Conservation (phyloP, 2,113 vertebrate species). For the Brachionichthys hirsutus region DNA sequence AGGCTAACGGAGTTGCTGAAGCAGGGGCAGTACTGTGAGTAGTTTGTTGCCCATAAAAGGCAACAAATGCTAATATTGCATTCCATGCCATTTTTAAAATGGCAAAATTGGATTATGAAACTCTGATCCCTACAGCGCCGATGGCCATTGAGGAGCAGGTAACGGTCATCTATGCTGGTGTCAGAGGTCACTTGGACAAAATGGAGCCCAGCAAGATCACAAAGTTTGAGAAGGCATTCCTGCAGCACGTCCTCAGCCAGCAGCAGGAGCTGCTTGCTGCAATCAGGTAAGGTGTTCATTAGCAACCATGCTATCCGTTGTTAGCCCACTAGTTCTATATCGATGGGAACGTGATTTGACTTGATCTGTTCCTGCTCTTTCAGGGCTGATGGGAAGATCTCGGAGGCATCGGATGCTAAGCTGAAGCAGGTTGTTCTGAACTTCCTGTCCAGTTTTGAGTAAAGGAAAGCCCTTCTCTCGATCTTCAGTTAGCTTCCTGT, state of each 20-base stretch:
- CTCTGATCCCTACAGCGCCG: constrained; percentile 76
- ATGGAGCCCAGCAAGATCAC: constrained; percentile 98
- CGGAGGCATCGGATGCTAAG: constrained; percentile 88
- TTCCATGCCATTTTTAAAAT: background rate
- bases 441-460: constrained; percentile 95
- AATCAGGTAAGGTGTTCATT: constrained; percentile 80
- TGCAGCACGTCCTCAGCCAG: constrained; percentile 89
- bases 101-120: background rate
- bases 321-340: too few species aligned
- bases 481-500: constrained; percentile 69
- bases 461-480: constrained; percentile 68
- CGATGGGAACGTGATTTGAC: background rate
- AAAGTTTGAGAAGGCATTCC: constrained; percentile 92
- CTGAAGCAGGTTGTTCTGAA: constrained; percentile 90
- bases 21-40: constrained; percentile 96
- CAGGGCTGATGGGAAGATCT: constrained; percentile 92
- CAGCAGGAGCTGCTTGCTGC: constrained; percentile 86
- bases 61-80: background rate
- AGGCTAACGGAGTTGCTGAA: constrained; percentile 95
- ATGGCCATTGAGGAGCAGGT: constrained; percentile 99
- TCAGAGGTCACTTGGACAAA: constrained; percentile 95
- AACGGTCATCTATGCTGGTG: constrained; percentile 95
- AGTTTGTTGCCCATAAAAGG: background rate
- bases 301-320: rapidly evolving
- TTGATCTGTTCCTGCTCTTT: constrained; percentile 22